Percentiles rank a stretch among this genome's conserved stretches.
phyloP scores from a whole-genome alignment of 2,113 vertebrate species.

The Suncus etruscus region DNA sequence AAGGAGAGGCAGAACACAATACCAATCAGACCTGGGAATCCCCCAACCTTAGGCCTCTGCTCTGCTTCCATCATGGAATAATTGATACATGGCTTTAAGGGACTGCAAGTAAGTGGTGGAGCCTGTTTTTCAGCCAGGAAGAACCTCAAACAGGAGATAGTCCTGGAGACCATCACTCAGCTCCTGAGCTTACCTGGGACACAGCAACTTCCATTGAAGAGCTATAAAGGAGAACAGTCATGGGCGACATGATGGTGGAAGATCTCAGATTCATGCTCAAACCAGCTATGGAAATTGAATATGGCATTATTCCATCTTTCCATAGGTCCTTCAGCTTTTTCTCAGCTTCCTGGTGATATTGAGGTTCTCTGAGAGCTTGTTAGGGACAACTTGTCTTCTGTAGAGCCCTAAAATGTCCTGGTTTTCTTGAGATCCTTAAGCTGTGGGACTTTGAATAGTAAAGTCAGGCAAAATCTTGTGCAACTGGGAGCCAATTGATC shows the following conservation, averaged over 20 bases:
- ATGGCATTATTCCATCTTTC: neutral
- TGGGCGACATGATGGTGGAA: constrained; percentile 24
- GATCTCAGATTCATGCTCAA: constrained; percentile 51
- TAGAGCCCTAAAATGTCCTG: neutral
- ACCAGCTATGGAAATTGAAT: constrained; percentile 30
- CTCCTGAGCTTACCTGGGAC: constrained; percentile 15
- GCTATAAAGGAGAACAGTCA: constrained; percentile 38
- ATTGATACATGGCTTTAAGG: neutral
- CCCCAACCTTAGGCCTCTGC: neutral
- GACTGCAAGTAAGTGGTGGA: constrained; percentile 11
- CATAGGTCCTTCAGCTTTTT: neutral
- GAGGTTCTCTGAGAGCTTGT: neutral
- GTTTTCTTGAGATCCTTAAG: neutral
- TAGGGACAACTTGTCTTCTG: too few relatives aligned
- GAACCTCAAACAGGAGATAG: neutral
- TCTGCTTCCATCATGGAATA: neutral
- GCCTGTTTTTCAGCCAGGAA: neutral
- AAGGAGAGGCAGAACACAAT: neutral
- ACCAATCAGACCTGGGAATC: neutral
- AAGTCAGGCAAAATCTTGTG: neutral
- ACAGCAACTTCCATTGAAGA: neutral
- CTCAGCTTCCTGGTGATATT: neutral
- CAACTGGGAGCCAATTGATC: neutral
- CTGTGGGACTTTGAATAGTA: neutral
- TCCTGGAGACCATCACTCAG: constrained; percentile 15